These are phyloP conservation scores for Platorchestia sp. DNA, from an alignment of 1,140 invertebrate species.

Conservation along the genomic window DNA sequence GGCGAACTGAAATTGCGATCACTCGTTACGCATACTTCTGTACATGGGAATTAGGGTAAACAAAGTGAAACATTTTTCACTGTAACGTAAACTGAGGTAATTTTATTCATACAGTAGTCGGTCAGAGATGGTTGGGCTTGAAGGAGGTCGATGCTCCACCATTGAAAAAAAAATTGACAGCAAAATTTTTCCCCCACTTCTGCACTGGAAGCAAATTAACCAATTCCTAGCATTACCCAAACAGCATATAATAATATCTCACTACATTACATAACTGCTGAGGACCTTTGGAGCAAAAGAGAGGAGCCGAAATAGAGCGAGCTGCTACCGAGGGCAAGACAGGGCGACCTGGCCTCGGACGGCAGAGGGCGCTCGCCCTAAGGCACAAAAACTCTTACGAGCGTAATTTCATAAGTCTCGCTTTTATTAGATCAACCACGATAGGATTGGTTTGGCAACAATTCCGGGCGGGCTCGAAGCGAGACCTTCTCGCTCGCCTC, in stretches of 20 bases:
- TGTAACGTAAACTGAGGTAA: too few relatives aligned
- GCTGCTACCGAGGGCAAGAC: neutral
- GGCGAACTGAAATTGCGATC: too few relatives aligned
- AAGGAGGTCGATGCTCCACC: neutral
- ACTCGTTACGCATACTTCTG: too few relatives aligned
- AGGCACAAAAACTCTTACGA: conserved; percentile 40
- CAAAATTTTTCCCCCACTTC: too few relatives aligned
- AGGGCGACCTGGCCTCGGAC: neutral
- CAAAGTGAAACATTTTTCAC: too few relatives aligned
- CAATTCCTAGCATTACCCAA: neutral
- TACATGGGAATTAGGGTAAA: too few relatives aligned
- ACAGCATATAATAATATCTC: neutral
- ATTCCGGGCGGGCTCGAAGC: neutral
- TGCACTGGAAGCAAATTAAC: neutral
- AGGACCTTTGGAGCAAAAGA: neutral
- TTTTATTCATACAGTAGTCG: neutral
- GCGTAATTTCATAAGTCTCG: conserved; percentile 51
- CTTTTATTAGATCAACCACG: conserved; percentile 53
- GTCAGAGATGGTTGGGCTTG: neutral
- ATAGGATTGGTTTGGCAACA: conserved; percentile 54
- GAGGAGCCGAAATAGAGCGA: neutral
- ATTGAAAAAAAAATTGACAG: neutral
- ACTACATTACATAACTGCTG: neutral
- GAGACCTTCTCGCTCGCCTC: conserved; percentile 17
- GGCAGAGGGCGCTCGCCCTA: conserved; percentile 22